Conservation (phyloP, 2,113 vertebrate species). For the Seriola dumerili region DNA sequence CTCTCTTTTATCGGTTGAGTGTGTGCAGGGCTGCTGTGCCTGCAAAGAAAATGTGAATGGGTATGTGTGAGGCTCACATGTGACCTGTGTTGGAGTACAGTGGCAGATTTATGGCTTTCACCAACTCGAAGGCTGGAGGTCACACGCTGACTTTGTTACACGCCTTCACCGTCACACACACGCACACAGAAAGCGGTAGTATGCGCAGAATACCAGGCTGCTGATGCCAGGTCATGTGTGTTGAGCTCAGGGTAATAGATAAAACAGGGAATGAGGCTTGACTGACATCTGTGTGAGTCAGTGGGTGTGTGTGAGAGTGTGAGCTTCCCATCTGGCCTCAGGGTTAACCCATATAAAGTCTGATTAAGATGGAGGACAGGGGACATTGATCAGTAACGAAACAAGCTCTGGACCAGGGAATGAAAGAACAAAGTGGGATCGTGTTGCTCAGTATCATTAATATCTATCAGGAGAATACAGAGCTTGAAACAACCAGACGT, state of each 20-base stretch:
- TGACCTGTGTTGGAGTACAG: slow-evolving; percentile 52
- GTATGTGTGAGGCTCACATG: slow-evolving; percentile 65
- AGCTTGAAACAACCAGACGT: slow-evolving; percentile 29
- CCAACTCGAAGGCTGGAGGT: slow-evolving; percentile 58
- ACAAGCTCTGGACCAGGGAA: slow-evolving; percentile 9
- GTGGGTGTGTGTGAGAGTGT: not conserved
- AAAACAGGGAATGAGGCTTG: slow-evolving; percentile 44
- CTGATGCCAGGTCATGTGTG: slow-evolving; percentile 31
- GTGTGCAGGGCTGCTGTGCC: slow-evolving; percentile 1
- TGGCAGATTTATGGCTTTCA: slow-evolving; percentile 74
- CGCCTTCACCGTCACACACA: slow-evolving; percentile 41
- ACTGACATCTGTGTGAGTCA: slow-evolving; percentile 19
- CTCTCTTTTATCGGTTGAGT: slow-evolving; percentile 18
- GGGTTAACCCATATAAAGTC: slow-evolving; percentile 16
- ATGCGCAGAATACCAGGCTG: slow-evolving; percentile 35
- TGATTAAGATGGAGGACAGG: slow-evolving; percentile 69
- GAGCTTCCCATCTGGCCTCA: slow-evolving; percentile 38
- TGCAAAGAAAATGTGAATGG: slow-evolving; percentile 48
- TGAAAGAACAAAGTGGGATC: slow-evolving; percentile 56
- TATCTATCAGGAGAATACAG: slow-evolving; percentile 54
- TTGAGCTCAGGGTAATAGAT: slow-evolving; percentile 47
- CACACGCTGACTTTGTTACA: slow-evolving; percentile 78
- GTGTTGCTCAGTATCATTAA: slow-evolving; percentile 64
- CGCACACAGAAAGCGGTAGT: slow-evolving; percentile 12
- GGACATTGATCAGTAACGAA: slow-evolving; percentile 60